Percentiles rank a stretch among this genome's conserved stretches.
Evolutionary conservation across 2,113 vertebrate genomes (phyloP).

Genomic region (Anguilla rostrata): DNA sequence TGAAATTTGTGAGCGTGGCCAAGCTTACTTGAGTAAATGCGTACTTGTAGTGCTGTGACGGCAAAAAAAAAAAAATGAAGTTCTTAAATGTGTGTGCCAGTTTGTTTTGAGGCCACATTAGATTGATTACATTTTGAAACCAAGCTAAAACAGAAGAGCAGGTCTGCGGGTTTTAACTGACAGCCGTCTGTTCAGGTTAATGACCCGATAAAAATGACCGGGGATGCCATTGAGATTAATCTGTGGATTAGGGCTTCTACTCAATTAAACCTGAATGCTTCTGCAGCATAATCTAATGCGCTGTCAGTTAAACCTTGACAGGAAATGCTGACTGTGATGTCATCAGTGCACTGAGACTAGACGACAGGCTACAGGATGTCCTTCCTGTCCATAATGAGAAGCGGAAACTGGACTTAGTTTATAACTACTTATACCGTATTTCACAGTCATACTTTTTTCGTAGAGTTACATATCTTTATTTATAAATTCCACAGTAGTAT

Average conservation of each 20-base stretch:
- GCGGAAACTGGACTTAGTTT: no score
- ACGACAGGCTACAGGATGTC: no score
- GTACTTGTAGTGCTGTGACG: not conserved
- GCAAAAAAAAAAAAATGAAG: not conserved
- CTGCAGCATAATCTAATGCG: not conserved
- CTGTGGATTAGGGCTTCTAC: not conserved
- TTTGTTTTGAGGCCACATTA: not conserved
- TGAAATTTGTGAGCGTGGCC: not conserved
- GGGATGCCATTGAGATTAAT: not conserved
- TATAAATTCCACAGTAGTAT: no score
- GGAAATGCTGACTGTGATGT: no score
- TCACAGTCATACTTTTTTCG: no score
- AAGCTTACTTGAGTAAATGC: not conserved
- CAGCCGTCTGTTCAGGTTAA: not conserved
- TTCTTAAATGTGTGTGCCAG: not conserved
- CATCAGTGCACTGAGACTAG: no score
- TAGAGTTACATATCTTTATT: no score
- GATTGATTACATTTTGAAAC: constrained; percentile 3
- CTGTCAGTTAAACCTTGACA: not conserved
- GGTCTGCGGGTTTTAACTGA: not conserved
- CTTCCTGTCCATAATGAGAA: no score
- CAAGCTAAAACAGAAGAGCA: not conserved
- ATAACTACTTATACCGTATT: no score
- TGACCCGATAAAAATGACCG: not conserved
- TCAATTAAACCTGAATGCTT: not conserved